Conservation (phyloP, 2,888 invertebrate species). For the Calameuta pallipes region DNA sequence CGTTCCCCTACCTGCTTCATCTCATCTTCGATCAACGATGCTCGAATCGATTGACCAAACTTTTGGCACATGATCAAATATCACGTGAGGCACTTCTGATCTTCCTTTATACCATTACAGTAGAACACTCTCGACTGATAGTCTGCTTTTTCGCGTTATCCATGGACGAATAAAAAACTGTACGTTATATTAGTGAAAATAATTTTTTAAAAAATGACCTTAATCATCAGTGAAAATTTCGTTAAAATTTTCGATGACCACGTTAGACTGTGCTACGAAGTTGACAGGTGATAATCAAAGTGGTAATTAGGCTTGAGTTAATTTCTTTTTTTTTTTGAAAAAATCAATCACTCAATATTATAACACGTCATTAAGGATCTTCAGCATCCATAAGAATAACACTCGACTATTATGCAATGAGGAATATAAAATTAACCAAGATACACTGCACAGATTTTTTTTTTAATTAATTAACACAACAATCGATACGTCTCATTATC, state of each 20-base stretch:
- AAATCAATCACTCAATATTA: not conserved
- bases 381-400: not conserved
- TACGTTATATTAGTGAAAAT: not conserved
- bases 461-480: not conserved
- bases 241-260: slow-evolving; percentile 11
- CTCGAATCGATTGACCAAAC: not conserved
- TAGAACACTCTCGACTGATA: not conserved
- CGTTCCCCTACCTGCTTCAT: not conserved
- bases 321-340: too few species aligned
- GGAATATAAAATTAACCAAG: not conserved
- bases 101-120: not conserved
- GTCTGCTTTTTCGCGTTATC: not conserved
- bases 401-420: not conserved
- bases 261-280: slow-evolving; percentile 3
- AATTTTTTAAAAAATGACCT: not conserved
- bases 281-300: not conserved
- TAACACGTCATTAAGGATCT: not conserved
- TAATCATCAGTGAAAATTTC: slow-evolving; percentile 7
- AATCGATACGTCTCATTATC: not conserved
- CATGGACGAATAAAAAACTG: not conserved
- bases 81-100: not conserved
- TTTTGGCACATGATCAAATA: not conserved
- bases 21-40: not conserved
- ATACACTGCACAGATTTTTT: not conserved
- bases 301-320: not conserved